Conservation (phyloP, 2,888 invertebrate species). For the Archaeoteleia sp. region DNA sequence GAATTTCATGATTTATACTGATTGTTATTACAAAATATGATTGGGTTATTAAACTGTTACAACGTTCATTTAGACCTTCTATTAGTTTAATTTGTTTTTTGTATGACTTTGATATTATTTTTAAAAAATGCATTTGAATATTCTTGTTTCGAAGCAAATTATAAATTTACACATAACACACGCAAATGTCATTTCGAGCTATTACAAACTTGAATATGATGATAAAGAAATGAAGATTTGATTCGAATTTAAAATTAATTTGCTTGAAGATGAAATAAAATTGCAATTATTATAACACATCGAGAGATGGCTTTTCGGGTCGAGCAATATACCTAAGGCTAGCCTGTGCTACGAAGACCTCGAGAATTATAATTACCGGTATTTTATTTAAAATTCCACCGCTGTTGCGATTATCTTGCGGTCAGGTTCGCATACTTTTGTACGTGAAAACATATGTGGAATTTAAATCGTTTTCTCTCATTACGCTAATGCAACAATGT, state of each 20-base stretch:
- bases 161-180: no score
- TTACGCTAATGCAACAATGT: slow-evolving; percentile 53
- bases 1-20: no score
- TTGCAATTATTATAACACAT: slow-evolving; percentile 37
- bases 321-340: slow-evolving; percentile 34
- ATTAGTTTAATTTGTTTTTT: no score
- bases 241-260: slow-evolving; percentile 1
- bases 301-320: slow-evolving; percentile 18
- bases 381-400: slow-evolving; percentile 63
- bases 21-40: no score
- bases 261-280: slow-evolving; percentile 29
- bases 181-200: no score
- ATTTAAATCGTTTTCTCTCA: slow-evolving; percentile 60
- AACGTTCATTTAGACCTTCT: no score
- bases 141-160: no score
- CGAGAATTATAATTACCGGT: slow-evolving; percentile 58
- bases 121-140: no score
- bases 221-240: no score
- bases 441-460: slow-evolving; percentile 54
- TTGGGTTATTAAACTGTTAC: no score
- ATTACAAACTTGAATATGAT: no score
- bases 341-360: slow-evolving; percentile 24
- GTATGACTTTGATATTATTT: no score
- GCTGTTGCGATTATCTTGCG: slow-evolving; percentile 59
- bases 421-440: slow-evolving; percentile 49